Conservation (phyloP, 2,797 vertebrate genomes). For the Sebastes alutus region DNA sequence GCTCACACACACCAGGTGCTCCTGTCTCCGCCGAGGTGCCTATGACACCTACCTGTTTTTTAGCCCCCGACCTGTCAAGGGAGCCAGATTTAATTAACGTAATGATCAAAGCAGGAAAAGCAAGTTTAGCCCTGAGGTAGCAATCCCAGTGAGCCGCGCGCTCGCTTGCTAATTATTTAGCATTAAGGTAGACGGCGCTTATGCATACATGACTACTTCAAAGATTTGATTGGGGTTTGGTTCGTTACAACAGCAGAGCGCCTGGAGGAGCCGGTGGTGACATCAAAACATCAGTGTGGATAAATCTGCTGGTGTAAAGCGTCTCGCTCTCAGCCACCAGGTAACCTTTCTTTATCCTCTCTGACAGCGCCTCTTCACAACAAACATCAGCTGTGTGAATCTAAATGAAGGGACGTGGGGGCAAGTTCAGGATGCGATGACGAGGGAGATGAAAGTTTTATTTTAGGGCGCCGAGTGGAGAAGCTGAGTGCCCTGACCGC, state of each 20-base stretch:
- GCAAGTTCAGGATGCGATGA: conserved; percentile 52
- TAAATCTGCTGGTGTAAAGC: conserved; percentile 78
- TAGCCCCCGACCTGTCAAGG: conserved; percentile 81
- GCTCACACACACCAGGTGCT: conserved; percentile 81
- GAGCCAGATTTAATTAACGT: conserved; percentile 87
- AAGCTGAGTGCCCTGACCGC: conserved; percentile 11
- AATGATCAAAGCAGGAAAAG: conserved; percentile 86
- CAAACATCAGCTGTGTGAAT: conserved; percentile 65
- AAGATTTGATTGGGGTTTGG: conserved; percentile 84
- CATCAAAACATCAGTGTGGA: conserved; percentile 86
- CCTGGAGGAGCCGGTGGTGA: conserved; percentile 77
- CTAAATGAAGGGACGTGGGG: conserved; percentile 67
- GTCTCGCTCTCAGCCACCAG: conserved; percentile 78
- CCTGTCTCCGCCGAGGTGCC: conserved; percentile 71
- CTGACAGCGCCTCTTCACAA: conserved; percentile 79
- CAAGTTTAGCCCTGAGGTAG: conserved; percentile 81
- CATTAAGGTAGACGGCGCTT: conserved; percentile 87
- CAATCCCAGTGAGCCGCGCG: conserved; percentile 73
- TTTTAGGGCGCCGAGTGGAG: conserved; percentile 37
- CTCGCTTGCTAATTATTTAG: conserved; percentile 85
- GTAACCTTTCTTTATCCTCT: conserved; percentile 82
- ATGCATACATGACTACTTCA: conserved; percentile 85
- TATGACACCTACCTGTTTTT: conserved; percentile 85
- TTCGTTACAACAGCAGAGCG: conserved; percentile 78
- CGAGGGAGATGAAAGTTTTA: conserved; percentile 69